Evolutionary conservation across 2,888 invertebrate genomes (phyloP).

Genomic region (Cancer borealis): DNA sequence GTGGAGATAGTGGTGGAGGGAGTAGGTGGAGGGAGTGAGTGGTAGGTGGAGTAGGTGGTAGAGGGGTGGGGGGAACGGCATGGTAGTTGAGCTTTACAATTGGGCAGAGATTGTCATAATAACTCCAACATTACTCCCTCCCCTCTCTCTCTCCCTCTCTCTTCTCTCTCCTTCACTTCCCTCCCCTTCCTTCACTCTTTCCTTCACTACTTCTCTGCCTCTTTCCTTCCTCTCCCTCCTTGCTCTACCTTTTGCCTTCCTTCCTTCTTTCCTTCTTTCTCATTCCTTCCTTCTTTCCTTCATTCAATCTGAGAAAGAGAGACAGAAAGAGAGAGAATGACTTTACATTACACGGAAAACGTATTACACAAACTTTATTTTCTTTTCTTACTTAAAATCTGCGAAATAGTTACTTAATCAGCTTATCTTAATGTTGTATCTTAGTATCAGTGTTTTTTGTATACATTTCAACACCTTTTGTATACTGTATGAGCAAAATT

Average conservation of each 20-base stretch:
- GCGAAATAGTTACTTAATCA: too few species aligned
- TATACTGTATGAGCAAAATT: too few species aligned
- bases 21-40: neutral
- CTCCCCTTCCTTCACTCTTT: neutral
- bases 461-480: too few species aligned
- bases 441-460: too few species aligned
- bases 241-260: neutral
- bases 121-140: neutral
- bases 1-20: neutral
- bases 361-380: too few species aligned
- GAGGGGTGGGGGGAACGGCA: neutral
- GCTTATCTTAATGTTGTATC: too few species aligned
- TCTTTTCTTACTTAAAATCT: too few species aligned
- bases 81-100: neutral
- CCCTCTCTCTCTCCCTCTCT: neutral
- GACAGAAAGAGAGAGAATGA: neutral
- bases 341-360: too few species aligned
- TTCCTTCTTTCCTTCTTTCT: neutral
- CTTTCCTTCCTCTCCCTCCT: neutral
- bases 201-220: neutral
- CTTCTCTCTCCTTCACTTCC: neutral
- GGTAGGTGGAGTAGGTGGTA: neutral
- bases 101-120: constrained; percentile 40
- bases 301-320: neutral
- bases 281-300: neutral